Evolutionary conservation across 92 coral and sea anemone genomes (phyloP).

Genomic region (Palythoa caribaeorum): DNA sequence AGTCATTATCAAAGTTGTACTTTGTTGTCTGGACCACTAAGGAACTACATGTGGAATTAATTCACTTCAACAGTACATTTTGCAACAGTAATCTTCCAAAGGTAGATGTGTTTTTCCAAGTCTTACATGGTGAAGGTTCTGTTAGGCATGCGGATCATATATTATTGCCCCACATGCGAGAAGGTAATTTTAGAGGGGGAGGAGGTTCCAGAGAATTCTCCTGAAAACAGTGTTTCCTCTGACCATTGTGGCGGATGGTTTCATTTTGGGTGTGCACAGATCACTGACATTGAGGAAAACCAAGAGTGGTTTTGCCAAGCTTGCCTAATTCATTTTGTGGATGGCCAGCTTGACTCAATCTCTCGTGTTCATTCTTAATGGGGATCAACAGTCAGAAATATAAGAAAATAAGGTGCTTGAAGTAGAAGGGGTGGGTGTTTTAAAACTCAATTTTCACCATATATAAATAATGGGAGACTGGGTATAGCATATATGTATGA

Average conservation of each 20-base stretch:
- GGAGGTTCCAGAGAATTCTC: constrained; percentile 22
- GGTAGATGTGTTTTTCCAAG: constrained; percentile 42
- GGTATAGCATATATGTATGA: too few species aligned
- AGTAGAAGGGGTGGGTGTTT: too few species aligned
- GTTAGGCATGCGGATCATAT: constrained; percentile 34
- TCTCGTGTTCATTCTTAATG: too few species aligned
- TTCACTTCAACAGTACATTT: constrained; percentile 39
- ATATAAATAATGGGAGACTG: too few species aligned
- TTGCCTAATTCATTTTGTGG: too few species aligned
- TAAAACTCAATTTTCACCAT: too few species aligned
- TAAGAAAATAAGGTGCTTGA: too few species aligned
- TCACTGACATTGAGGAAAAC: constrained; percentile 18
- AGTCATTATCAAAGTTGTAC: not conserved
- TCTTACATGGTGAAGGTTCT: constrained; percentile 47
- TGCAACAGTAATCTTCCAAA: too few species aligned
- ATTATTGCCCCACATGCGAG: constrained; percentile 20
- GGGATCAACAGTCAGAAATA: too few species aligned
- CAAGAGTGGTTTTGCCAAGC: constrained; percentile 7
- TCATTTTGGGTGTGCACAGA: constrained; percentile 39
- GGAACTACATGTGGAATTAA: constrained; percentile 42
- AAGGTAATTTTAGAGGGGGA: constrained; percentile 49
- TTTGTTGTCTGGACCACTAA: constrained; percentile 59
- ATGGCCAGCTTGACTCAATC: too few species aligned
- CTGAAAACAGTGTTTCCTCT: constrained; percentile 58
- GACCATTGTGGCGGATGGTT: constrained; percentile 53